Evolutionary conservation across 2,113 vertebrate genomes (phyloP).

Genomic region (Paedocypris sp.): DNA sequence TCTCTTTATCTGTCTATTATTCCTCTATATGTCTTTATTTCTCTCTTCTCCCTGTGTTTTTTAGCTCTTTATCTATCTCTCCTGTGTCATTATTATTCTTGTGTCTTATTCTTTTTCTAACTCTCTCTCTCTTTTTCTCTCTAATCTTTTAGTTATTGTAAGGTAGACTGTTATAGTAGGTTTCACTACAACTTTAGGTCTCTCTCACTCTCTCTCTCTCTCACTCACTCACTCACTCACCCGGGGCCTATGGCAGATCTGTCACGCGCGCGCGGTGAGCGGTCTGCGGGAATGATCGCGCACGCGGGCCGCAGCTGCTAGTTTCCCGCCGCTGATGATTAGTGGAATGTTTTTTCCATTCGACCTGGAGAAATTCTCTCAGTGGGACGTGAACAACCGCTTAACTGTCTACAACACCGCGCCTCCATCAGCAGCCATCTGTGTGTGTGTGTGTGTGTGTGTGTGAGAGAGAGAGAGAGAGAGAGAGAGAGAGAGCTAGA

Average conservation of each 20-base stretch:
- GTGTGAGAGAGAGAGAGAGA: conserved; percentile 31
- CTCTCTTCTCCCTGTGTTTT: too few relatives aligned
- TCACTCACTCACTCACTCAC: too few relatives aligned
- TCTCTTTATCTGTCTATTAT: too few relatives aligned
- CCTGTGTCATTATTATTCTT: too few relatives aligned
- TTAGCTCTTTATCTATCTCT: too few relatives aligned
- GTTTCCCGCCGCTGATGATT: conserved; percentile 95
- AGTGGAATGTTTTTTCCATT: conserved; percentile 97
- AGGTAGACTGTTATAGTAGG: too few relatives aligned
- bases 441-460: conserved; percentile 25
- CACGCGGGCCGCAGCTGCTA: conserved; percentile 94
- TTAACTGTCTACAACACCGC: conserved; percentile 89
- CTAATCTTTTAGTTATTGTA: too few relatives aligned
- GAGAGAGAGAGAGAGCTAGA: not conserved
- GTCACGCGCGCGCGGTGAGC: conserved; percentile 99
- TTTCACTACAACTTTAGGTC: too few relatives aligned
- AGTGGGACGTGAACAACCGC: conserved; percentile 99
- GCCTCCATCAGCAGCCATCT: conserved; percentile 83
- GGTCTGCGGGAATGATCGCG: conserved; percentile 99
- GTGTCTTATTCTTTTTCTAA: too few relatives aligned
- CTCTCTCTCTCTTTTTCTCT: too few relatives aligned
- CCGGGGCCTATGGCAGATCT: conserved; percentile 99
- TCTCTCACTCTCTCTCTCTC: too few relatives aligned
- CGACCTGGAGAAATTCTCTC: conserved; percentile 99
- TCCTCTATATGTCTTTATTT: too few relatives aligned